Evolutionary conservation across 2,113 vertebrate genomes (phyloP), one percentile per base, ranked within the genome.

Genomic region (Agapornis roseicollis): DNA sequence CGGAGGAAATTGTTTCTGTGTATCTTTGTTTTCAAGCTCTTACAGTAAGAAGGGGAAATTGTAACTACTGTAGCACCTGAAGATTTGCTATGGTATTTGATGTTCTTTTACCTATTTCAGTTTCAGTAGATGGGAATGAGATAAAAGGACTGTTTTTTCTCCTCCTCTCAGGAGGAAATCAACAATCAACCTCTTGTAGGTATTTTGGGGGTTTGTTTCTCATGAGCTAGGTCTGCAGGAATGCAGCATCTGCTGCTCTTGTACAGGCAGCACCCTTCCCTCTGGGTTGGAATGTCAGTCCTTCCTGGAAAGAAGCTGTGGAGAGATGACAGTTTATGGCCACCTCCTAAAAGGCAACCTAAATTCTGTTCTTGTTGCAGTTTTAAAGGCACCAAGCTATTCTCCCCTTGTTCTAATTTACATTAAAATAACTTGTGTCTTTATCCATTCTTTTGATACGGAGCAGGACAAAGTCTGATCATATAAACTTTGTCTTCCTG

Each of bases 201-300:
- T 90, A 31, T 68, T 73, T 63, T 46, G 46, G 50, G 0, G 23
- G 50, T 85, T 61, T 93, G 83, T 88, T 94, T 93, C 50, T 79
- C 79, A 65, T 95, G 74, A 93, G 72, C 60, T 79, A 9, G 23
- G 55, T 41, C 82, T 94, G 60, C 80, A 90, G 93, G 79, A 95
- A 95, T 81, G 91, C 74, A 70, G 68, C 74, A 80, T 93, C 78
- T 95, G 91, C 94, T 52, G 37, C 74, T 88, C 25, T 64, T 20
- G 77, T 78, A 88, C 33, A 80, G 88, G 88, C 89, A 94, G 85
- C 80, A 76, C 84, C 79, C 52, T 93, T 94, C 84, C 86, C 82
- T 93, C 41, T 64, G 69, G 52, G 79, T 37, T 85, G 76, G 85
- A 81, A 83, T 46, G 77, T 79, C 80, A 55, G 60, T 50, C 70